These are phyloP conservation scores for Seriola quinqueradiata DNA, from an alignment of 2,113 vertebrate species.

Conservation along the genomic window DNA sequence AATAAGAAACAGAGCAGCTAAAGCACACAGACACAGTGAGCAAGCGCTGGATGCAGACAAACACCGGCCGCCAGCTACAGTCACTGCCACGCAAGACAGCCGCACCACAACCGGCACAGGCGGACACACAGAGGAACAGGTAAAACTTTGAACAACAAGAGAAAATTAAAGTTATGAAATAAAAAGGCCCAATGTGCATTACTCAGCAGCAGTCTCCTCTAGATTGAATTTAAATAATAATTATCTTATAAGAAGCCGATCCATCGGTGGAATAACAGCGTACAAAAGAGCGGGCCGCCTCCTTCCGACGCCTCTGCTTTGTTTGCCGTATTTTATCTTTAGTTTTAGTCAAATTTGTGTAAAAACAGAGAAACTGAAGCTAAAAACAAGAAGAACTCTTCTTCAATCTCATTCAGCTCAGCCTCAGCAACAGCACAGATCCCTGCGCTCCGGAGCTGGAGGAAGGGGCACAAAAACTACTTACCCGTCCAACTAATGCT, in stretches of 20 bases:
- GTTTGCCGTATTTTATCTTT: conserved; percentile 67
- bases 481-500: conserved; percentile 11
- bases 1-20: conserved; percentile 80
- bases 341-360: conserved; percentile 77
- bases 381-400: conserved; percentile 92
- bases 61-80: conserved; percentile 35
- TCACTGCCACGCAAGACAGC: conserved; percentile 42
- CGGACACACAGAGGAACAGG: conserved; percentile 17
- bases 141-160: conserved; percentile 75
- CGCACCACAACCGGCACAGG: conserved; percentile 19
- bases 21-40: conserved; percentile 62
- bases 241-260: conserved; percentile 81
- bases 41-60: conserved; percentile 6
- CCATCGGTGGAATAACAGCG: conserved; percentile 64
- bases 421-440: conserved; percentile 89
- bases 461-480: conserved; percentile 81
- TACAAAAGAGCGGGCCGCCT: conserved; percentile 58
- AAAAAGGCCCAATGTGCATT: conserved; percentile 85
- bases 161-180: conserved; percentile 85
- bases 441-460: conserved; percentile 85
- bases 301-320: conserved; percentile 46
- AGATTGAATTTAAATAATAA: conserved; percentile 89
- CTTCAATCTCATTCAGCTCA: conserved; percentile 92
- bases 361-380: conserved; percentile 88
- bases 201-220: conserved; percentile 86